Evolutionary conservation across 2,113 vertebrate genomes (phyloP).

Genomic region (Camelus dromedarius): DNA sequence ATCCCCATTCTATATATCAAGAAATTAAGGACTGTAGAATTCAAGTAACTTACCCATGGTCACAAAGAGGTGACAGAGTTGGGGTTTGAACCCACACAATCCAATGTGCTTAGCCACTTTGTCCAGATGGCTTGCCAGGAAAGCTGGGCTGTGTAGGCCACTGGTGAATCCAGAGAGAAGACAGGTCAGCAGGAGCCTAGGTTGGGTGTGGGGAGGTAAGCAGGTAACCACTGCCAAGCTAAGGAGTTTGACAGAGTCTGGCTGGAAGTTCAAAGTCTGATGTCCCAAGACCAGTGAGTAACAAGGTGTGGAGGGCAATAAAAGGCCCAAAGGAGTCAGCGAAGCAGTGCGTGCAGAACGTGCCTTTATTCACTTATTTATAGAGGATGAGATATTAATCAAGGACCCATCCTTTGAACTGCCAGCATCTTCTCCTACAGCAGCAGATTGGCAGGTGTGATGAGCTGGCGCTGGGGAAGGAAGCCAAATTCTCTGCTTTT

Average conservation of each 20-base stretch:
- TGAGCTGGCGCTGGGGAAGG: background rate
- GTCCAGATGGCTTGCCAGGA: background rate
- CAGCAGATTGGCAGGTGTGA: background rate
- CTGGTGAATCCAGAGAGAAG: background rate
- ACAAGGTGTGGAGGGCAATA: rapidly evolving
- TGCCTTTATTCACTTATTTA: constrained; percentile 84
- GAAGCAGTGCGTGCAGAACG: background rate
- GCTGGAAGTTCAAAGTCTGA: background rate
- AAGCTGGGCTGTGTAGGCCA: background rate
- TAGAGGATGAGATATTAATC: constrained; percentile 77
- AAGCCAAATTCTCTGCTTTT: background rate
- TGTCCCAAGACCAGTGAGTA: background rate
- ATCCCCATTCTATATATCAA: background rate
- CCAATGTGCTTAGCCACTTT: background rate
- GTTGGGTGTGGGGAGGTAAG: rapidly evolving
- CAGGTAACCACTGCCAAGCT: background rate
- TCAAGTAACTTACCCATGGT: background rate
- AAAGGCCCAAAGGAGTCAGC: background rate
- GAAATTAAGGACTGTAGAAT: background rate
- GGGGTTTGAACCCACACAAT: background rate
- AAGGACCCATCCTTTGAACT: constrained; percentile 80
- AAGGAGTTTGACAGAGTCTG: background rate
- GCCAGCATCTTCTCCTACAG: constrained; percentile 3
- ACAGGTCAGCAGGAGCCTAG: background rate
- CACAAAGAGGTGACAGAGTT: background rate